These are phyloP conservation scores for Hormiphora californensis DNA, from an alignment of 37 sponge, comb jelly and placozoan genomes.

Conservation along the genomic window DNA sequence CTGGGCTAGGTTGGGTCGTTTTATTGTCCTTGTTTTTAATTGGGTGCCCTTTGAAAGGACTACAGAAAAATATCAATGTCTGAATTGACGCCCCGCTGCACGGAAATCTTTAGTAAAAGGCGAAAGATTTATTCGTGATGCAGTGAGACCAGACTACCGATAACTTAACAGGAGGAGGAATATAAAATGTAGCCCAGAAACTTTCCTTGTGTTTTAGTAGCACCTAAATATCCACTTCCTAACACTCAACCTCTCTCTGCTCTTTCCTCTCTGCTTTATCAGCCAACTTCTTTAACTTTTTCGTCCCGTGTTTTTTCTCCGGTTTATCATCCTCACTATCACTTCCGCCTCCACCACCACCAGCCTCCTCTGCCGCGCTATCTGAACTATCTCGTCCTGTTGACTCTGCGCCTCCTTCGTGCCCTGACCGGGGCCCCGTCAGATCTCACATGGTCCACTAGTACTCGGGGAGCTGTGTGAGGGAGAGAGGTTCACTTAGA, in stretches of 20 bases:
- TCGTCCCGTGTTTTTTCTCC: slow-evolving; percentile 73
- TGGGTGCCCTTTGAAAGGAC: slow-evolving; percentile 30
- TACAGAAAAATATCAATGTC: too few relatives aligned
- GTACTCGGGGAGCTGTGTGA: slow-evolving; percentile 21
- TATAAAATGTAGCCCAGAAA: neutral
- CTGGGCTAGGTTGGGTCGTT: too few relatives aligned
- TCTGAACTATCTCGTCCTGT: slow-evolving; percentile 39
- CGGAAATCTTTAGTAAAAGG: too few relatives aligned
- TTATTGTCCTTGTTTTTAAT: neutral
- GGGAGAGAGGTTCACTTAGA: neutral
- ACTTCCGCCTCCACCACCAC: slow-evolving; percentile 6
- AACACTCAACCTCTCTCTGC: slow-evolving; percentile 68
- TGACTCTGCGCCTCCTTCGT: slow-evolving; percentile 24
- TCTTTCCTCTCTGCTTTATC: slow-evolving; percentile 86
- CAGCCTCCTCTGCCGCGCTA: neutral
- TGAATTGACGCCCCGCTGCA: too few relatives aligned
- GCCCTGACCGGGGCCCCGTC: slow-evolving; percentile 43
- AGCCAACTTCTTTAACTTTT: slow-evolving; percentile 73
- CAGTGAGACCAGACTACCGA: slow-evolving; percentile 24
- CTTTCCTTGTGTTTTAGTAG: neutral
- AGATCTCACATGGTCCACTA: slow-evolving; percentile 1
- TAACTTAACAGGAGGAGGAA: neutral
- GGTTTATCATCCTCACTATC: slow-evolving; percentile 14
- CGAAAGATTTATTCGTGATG: too few relatives aligned
- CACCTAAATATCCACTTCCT: neutral